Evolutionary conservation across 2,797 vertebrate genomes (phyloP).

Genomic region (Rhinogobio ventralis): DNA sequence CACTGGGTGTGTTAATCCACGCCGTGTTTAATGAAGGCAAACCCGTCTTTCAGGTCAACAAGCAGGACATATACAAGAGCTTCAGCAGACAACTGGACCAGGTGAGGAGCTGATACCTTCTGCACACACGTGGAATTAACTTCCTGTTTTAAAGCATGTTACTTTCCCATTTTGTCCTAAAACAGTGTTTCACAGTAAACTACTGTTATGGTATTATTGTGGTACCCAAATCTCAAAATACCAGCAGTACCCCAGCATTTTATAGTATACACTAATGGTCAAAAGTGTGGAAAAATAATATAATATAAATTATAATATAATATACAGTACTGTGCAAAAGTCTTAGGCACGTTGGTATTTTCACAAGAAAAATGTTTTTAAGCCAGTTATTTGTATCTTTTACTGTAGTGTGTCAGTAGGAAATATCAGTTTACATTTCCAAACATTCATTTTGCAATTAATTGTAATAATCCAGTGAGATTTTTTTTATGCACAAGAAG

Average conservation of each 20-base stretch:
- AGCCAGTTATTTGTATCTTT: too few relatives aligned
- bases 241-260: neutral
- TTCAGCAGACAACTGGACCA: constrained; percentile 98
- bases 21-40: constrained; percentile 97
- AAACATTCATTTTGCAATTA: too few relatives aligned
- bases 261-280: neutral
- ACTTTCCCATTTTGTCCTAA: neutral
- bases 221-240: neutral
- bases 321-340: too few relatives aligned
- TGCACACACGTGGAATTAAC: neutral
- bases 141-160: neutral
- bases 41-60: constrained; percentile 95
- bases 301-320: too few relatives aligned
- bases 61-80: constrained; percentile 98
- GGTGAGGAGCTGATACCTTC: constrained; percentile 73
- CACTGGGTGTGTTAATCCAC: constrained; percentile 90
- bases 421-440: too few relatives aligned
- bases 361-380: too few relatives aligned
- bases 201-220: neutral
- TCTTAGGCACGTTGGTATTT: too few relatives aligned
- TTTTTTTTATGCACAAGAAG: too few relatives aligned
- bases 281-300: too few relatives aligned
- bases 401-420: too few relatives aligned
- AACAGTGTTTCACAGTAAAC: neutral
- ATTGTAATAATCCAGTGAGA: too few relatives aligned